These are phyloP conservation scores for Ylistrum balloti DNA, from an alignment of 1,140 invertebrate genomes.

Conservation along the genomic window DNA sequence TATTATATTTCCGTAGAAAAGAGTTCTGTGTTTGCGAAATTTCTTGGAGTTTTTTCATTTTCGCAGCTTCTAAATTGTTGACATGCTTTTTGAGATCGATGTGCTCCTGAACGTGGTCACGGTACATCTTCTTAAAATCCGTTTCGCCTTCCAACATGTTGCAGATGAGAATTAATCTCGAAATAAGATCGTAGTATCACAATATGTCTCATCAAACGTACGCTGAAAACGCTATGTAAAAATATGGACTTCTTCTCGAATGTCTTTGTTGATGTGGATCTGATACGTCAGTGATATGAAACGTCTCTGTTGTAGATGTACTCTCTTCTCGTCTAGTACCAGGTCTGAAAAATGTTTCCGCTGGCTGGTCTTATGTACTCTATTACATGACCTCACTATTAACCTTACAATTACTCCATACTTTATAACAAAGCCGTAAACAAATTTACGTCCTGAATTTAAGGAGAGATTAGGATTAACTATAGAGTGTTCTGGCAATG, in stretches of 20 bases:
- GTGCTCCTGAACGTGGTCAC: not conserved
- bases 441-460: not conserved
- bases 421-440: not conserved
- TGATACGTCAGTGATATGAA: not conserved
- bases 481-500: not conserved
- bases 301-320: not conserved
- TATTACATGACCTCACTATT: not conserved
- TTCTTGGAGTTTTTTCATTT: not conserved
- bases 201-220: too few relatives aligned
- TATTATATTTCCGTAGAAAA: conserved; percentile 4
- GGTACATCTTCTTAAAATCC: conserved; percentile 23
- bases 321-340: not conserved
- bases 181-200: not conserved
- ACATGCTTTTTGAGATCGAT: conserved; percentile 5
- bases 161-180: not conserved
- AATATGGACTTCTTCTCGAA: too few relatives aligned
- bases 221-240: too few relatives aligned
- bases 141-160: not conserved
- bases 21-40: not conserved
- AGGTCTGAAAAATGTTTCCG: not conserved
- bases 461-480: not conserved
- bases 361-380: not conserved
- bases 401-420: not conserved
- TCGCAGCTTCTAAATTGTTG: not conserved
- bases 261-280: not conserved